Base-by-base conservation (phyloP, 2,113 vertebrate species). In the Urocynchramus pylzowi region DNA sequence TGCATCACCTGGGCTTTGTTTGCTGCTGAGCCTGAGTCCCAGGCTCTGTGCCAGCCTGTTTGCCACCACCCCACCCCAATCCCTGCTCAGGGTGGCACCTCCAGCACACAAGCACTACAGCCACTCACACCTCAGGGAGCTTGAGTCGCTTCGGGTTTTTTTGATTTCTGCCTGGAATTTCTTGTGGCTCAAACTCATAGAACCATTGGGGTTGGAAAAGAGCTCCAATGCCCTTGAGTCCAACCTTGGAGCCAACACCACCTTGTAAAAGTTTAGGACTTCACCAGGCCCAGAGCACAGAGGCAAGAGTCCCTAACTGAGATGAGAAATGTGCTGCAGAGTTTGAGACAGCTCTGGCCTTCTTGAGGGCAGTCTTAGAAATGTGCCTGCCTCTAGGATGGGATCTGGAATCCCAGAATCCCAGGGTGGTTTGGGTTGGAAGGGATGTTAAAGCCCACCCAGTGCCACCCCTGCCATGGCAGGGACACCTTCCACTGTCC, bases 131-230 rank as follows among this genome's bases (percentile, higher is more conserved):
- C 24, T 53, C 16, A 13, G 5, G 19, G 3, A 37, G 30, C 28
- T 44, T 23, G 45, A 64, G 12, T 33, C 0, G 0, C 3, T 60
- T 33, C 61, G n/a, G 16, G 5, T 0, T 5, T 26, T 41, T 47
- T 59, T 52, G 0, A 9, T 45, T 65, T 74, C 37, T 70, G 10
- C 37, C 52, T 71, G 33, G n/a, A 41, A 41, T 71, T 68, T 50
- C 33, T 8, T 53, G 13, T 63, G 71, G 23, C 4, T 60, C 19
- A 37, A 7, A 37, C 11, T 28, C 45, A 27, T 4, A 35, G 50
- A 67, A 31, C 7, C 13, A 11, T 0, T 52, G 22, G 37, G 27
- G 31, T 2, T 44, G 22, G 37, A 52, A 27, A 68, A 76, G 27
- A 37, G 6, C 11, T 52, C 52, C 52, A 17, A 7, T 3, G 33